phyloP scores from a whole-genome alignment of 2,888 invertebrate genomes.

The Anthophora plumipes region DNA sequence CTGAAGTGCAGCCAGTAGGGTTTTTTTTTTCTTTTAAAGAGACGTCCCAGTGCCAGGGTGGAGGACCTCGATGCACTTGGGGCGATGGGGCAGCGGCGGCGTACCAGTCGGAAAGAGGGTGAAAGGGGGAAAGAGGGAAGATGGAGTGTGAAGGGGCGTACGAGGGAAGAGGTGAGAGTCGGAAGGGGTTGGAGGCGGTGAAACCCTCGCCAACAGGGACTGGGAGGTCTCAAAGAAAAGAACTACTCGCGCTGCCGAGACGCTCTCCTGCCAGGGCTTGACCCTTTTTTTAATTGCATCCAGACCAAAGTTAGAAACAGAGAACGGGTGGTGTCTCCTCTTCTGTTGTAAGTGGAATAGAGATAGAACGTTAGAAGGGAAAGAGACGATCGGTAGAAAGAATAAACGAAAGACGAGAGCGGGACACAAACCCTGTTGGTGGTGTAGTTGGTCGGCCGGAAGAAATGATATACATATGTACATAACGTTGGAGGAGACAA shows the following conservation, averaged over 20 bases:
- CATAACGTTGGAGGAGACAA: constrained; percentile 21
- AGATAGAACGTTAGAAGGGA: background rate
- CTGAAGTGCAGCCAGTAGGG: constrained; percentile 50
- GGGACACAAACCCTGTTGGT: background rate
- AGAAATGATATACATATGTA: constrained; percentile 47
- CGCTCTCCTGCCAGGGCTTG: constrained; percentile 71
- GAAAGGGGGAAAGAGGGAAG: no score
- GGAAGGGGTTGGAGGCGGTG: constrained; percentile 23
- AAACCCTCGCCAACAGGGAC: constrained; percentile 53
- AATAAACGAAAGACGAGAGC: constrained; percentile 28
- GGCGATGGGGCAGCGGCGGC: constrained; percentile 16
- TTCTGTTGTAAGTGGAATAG: background rate
- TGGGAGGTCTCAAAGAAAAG: constrained; percentile 66
- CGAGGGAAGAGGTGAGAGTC: background rate
- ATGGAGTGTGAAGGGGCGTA: no score
- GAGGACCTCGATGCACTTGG: constrained; percentile 59
- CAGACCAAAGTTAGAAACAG: constrained; percentile 67
- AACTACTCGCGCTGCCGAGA: constrained; percentile 66
- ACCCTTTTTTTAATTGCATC: constrained; percentile 80
- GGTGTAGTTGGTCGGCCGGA: constrained; percentile 8
- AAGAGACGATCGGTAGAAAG: background rate
- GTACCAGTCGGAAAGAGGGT: background rate
- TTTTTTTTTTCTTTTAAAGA: constrained; percentile 43
- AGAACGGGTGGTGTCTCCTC: constrained; percentile 17
- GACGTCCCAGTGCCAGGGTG: constrained; percentile 61